Base-by-base conservation (phyloP, 2,888 invertebrate genomes). In the Melieria picta region DNA sequence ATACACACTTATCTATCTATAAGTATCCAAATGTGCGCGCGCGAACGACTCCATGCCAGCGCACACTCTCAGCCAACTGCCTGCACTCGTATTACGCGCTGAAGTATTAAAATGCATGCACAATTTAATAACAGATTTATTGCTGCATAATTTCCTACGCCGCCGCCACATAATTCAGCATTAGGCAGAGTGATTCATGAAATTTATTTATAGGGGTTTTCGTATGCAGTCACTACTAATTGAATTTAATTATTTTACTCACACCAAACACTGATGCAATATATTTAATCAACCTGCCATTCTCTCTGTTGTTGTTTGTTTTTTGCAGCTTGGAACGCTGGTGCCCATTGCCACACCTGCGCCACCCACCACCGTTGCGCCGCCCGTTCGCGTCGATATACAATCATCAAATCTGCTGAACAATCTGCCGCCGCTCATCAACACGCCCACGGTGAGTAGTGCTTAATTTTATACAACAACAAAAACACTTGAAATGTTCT, bases 381-480 rank as follows among this genome's bases (percentile, higher is more conserved):
- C 92, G 13, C 90, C 92, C 46, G 88, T 91, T 77, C 93, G 94
- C 76, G 93, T 93, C 62, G 89, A 86, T 76, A 91, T 94, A 81
- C 94, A 95, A 81, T 93, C 94, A 56, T 94, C 94, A 71, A 95
- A 94, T 86, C 88, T 95, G 77, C 91, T 95, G 73, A 94, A 95
- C 85, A 91, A 91, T 83, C 91, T 92, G 72, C 90, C 92, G 82
- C 88, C 90, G 76, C 89, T 90, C 78, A 88, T 90, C 72, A 93
- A 94, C 83, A 93, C 93, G 73, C 93, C 93, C 69, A 92, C 91
- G 84, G 95, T 95, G 88, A 94, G 93, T 90, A 48, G 7, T 47
- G 13, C 16, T 6, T 46, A 66, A 43, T 7, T 30, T 30, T 3
- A 30, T 30, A 30, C 30, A 30, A 30, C 30, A 30, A 30, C 30